Conservation (phyloP, 1,140 invertebrate genomes). For the Drosophila setifemur region DNA sequence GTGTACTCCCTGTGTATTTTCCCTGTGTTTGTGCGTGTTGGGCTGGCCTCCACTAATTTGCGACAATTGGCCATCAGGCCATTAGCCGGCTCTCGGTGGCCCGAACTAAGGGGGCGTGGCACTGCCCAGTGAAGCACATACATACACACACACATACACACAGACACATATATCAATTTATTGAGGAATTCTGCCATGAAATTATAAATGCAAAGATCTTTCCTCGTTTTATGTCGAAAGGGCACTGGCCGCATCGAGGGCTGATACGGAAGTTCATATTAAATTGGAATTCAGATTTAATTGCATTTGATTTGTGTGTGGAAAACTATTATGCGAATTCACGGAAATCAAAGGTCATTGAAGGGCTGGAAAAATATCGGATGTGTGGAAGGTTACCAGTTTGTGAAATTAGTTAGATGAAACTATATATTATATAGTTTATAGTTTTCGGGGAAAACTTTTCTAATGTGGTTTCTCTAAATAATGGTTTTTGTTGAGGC, state of each 20-base stretch:
- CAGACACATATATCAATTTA: slow-evolving; percentile 61
- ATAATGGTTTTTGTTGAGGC: too few relatives aligned
- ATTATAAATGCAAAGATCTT: slow-evolving; percentile 35
- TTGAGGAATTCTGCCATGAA: slow-evolving; percentile 66
- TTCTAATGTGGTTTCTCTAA: too few relatives aligned
- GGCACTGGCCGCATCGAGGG: slow-evolving; percentile 7
- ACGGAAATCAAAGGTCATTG: slow-evolving; percentile 6
- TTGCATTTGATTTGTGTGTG: slow-evolving; percentile 17
- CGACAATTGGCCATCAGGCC: slow-evolving; percentile 71
- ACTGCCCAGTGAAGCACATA: not conserved
- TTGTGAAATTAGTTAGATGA: not conserved
- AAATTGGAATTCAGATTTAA: slow-evolving; percentile 18
- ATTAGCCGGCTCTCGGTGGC: slow-evolving; percentile 50
- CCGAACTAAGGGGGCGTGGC: slow-evolving; percentile 54
- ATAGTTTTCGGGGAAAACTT: too few relatives aligned
- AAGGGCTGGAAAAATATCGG: not conserved
- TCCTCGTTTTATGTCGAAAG: not conserved
- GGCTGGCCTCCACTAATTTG: slow-evolving; percentile 69
- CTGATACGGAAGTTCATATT: slow-evolving; percentile 19
- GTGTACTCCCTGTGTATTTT: not conserved
- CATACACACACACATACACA: too few relatives aligned
- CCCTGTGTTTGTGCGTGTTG: slow-evolving; percentile 16
- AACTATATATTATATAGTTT: not conserved
- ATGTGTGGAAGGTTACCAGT: slow-evolving; percentile 10
- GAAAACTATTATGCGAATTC: slow-evolving; percentile 6